Conservation (phyloP, 2,888 invertebrate genomes). For the Eustalomyia histrio region DNA sequence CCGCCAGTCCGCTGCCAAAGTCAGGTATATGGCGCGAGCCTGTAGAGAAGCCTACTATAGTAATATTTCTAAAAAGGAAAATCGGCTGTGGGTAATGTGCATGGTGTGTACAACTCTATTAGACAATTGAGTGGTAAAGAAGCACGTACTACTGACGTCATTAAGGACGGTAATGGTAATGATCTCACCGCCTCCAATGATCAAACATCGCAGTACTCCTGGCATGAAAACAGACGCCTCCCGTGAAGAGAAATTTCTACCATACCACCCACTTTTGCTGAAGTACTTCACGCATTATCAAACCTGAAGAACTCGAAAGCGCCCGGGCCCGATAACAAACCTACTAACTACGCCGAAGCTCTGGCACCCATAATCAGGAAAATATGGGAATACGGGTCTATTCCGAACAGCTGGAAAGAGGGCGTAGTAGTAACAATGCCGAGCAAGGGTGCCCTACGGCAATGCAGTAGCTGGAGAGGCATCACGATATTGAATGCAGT, state of each 20-base stretch:
- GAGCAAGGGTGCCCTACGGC: background rate
- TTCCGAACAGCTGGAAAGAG: background rate
- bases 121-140: background rate
- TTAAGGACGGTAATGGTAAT: constrained; percentile 19
- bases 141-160: constrained; percentile 11
- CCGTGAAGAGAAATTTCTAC: constrained; percentile 4
- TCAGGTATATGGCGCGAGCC: too few species aligned
- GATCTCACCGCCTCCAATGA: constrained; percentile 7
- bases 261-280: background rate
- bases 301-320: constrained; percentile 11
- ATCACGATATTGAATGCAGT: background rate
- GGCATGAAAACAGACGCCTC: constrained; percentile 3
- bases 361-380: too few species aligned
- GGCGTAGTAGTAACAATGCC: background rate
- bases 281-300: constrained; percentile 1
- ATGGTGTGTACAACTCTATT: too few species aligned
- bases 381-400: background rate
- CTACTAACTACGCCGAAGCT: background rate
- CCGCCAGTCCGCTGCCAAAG: too few species aligned
- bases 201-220: background rate
- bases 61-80: too few species aligned
- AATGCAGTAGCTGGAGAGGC: constrained; percentile 7
- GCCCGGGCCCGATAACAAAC: background rate
- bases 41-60: too few species aligned
- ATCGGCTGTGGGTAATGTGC: too few species aligned